A percentile compares a stretch with the other conserved stretches of the same genome.
Conservation (phyloP, 2,888 invertebrate species). For the Ariolimax columbianus region DNA sequence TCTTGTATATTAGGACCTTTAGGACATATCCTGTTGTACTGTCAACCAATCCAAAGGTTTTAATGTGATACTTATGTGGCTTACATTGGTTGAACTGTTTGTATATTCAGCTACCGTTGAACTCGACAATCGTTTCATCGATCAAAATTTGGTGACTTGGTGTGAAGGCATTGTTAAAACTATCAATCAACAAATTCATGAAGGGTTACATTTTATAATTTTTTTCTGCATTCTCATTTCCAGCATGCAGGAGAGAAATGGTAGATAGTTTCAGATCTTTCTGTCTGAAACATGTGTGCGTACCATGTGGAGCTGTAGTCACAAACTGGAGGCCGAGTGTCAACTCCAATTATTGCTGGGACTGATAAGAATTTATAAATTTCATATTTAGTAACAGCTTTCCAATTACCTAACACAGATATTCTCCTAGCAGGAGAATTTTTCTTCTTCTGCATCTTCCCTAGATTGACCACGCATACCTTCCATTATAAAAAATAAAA, state of each 20-base stretch:
- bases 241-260: slow-evolving; percentile 16
- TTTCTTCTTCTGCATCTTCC: too few species aligned
- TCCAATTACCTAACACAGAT: too few species aligned
- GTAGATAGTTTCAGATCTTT: too few species aligned
- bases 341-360: too few species aligned
- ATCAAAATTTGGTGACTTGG: slow-evolving; percentile 18
- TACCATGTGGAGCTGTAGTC: too few species aligned
- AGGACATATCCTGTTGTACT: slow-evolving; percentile 7
- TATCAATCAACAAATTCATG: background rate
- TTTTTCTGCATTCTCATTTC: background rate
- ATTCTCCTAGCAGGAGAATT: too few species aligned
- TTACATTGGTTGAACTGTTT: slow-evolving; percentile 14
- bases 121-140: slow-evolving; percentile 33
- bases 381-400: too few species aligned
- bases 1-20: background rate
- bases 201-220: slow-evolving; percentile 26
- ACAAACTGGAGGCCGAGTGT: too few species aligned
- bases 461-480: too few species aligned
- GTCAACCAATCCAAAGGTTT: slow-evolving; percentile 39
- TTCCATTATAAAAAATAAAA: too few species aligned
- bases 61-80: slow-evolving; percentile 34
- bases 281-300: too few species aligned
- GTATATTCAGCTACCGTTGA: slow-evolving; percentile 18
- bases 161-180: slow-evolving; percentile 4
- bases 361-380: too few species aligned